These are phyloP conservation scores for Tubiluchus corallicola DNA, from an alignment of 2,888 invertebrate genomes.

Conservation along the genomic window DNA sequence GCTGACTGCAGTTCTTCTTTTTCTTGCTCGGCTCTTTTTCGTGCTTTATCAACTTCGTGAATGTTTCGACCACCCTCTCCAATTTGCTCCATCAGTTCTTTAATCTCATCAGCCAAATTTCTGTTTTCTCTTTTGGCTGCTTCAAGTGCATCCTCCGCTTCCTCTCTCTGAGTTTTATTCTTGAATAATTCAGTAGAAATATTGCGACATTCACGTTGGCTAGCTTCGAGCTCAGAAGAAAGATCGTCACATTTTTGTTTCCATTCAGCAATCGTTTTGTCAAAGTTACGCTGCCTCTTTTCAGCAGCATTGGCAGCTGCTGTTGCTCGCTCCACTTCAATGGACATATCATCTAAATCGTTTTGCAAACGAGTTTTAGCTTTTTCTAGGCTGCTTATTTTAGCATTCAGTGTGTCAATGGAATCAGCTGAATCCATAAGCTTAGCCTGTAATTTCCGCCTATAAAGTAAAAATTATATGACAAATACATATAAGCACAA, in stretches of 20 bases:
- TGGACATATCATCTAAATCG: constrained; percentile 77
- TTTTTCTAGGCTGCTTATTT: constrained; percentile 91
- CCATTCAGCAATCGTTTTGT: constrained; percentile 99
- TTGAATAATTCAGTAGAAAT: constrained; percentile 99
- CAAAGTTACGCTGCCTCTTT: constrained; percentile 99
- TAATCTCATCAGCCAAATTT: constrained; percentile 92
- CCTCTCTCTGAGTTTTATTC: constrained; percentile 84
- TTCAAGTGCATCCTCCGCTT: too few species aligned
- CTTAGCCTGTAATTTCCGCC: constrained; percentile 57
- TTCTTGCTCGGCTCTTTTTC: constrained; percentile 95
- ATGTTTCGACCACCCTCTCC: constrained; percentile 99
- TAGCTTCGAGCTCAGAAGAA: constrained; percentile 89
- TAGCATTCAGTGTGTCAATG: constrained; percentile 91
- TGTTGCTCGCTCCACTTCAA: neutral
- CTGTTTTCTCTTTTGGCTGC: too few species aligned
- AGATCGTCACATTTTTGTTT: constrained; percentile 95
- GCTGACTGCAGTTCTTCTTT: constrained; percentile 99
- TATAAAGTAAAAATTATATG: too few species aligned
- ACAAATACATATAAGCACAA: too few species aligned
- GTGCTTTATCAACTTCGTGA: constrained; percentile 96
- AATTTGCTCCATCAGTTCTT: constrained; percentile 96
- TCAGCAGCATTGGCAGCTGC: constrained; percentile 89
- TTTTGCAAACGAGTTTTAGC: constrained; percentile 89
- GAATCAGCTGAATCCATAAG: constrained; percentile 92
- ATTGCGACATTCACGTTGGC: constrained; percentile 98